Conservation (phyloP, 2,888 invertebrate genomes). For the Abscondita cerata region DNA sequence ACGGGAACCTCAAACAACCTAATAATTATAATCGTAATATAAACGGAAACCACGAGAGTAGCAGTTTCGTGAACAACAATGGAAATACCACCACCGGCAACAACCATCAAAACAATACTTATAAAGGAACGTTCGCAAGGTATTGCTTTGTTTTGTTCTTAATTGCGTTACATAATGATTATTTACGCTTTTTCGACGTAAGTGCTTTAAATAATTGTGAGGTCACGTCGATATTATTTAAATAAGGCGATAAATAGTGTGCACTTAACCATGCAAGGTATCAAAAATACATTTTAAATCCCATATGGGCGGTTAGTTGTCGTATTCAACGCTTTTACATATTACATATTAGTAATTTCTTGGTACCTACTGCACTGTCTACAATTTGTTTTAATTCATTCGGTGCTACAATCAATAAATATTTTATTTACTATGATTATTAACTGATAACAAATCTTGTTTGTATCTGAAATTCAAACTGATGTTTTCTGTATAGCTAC, state of each 20-base stretch:
- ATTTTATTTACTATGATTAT: too few relatives aligned
- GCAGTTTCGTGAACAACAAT: slow-evolving; percentile 31
- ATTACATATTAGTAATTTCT: too few relatives aligned
- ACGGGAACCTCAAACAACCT: slow-evolving; percentile 30
- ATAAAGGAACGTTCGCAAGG: slow-evolving; percentile 38
- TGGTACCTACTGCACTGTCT: too few relatives aligned
- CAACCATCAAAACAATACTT: slow-evolving; percentile 19
- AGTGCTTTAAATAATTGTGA: slow-evolving; percentile 1
- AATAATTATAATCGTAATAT: slow-evolving; percentile 31
- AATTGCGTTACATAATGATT: neutral
- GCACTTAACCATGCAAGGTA: too few relatives aligned
- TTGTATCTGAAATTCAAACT: too few relatives aligned
- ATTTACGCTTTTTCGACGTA: slow-evolving; percentile 7
- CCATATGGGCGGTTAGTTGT: too few relatives aligned
- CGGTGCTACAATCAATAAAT: too few relatives aligned
- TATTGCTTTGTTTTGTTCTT: slow-evolving; percentile 9
- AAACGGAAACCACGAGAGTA: slow-evolving; percentile 32
- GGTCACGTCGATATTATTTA: slow-evolving; percentile 6
- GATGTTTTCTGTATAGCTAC: too few relatives aligned
- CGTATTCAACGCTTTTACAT: too few relatives aligned
- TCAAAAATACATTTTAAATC: too few relatives aligned
- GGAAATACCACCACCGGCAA: slow-evolving; percentile 24
- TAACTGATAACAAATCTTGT: too few relatives aligned
- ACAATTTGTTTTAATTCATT: too few relatives aligned
- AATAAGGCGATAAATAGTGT: neutral